A percentile compares a stretch with the other conserved stretches of the same genome.
These are phyloP conservation scores for Phalacrocorax aristotelis DNA, from an alignment of 2,113 vertebrate species.

Conservation along the genomic window DNA sequence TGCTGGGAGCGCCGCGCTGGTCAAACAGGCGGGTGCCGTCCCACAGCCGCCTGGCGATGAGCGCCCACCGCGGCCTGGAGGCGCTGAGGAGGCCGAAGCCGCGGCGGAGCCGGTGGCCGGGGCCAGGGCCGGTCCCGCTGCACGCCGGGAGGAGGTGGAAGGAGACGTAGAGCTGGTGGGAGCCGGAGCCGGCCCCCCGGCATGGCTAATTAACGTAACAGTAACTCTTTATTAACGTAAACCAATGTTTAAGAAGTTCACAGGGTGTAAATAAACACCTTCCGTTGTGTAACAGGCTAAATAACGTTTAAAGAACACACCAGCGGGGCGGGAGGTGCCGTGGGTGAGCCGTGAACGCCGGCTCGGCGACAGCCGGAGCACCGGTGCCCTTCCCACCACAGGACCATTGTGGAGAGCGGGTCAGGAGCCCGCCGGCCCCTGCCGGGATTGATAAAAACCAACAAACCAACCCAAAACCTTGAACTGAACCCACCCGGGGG, in stretches of 20 bases:
- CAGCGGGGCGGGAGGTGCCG: accelerated
- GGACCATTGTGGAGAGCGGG: accelerated
- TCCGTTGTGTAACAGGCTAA: too few species aligned
- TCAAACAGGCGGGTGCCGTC: neutral
- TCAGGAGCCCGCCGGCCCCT: too few species aligned
- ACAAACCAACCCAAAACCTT: neutral
- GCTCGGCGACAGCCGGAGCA: neutral
- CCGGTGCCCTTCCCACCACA: neutral
- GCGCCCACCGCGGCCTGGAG: slow-evolving; percentile 63
- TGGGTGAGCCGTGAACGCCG: neutral
- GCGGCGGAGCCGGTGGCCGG: neutral
- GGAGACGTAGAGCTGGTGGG: neutral
- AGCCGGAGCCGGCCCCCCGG: neutral
- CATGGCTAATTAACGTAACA: neutral
- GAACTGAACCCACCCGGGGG: neutral
- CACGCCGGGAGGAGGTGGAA: neutral
- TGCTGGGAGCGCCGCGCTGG: neutral
- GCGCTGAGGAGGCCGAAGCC: slow-evolving; percentile 19
- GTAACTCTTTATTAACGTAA: neutral
- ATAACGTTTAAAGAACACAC: neutral
- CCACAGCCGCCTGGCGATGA: slow-evolving; percentile 69
- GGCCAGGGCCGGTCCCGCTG: neutral
- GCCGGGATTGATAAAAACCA: neutral
- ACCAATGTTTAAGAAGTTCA: too few species aligned
- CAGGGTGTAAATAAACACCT: neutral